Conservation (phyloP, 2,888 invertebrate species). For the Thyatira batis region DNA sequence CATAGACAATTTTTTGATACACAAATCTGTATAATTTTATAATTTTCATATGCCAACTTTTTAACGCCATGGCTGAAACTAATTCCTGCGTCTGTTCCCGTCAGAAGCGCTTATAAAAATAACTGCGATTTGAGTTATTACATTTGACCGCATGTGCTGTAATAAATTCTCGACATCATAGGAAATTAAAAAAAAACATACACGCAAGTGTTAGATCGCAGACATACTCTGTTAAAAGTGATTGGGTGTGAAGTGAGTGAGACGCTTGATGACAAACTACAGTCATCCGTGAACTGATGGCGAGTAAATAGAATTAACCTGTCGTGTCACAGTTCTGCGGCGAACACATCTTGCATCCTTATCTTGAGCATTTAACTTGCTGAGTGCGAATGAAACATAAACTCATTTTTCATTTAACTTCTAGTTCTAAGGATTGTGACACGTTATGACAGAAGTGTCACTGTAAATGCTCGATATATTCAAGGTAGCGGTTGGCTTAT, state of each 20-base stretch:
- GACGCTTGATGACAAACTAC: constrained; percentile 46
- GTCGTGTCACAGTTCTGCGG: constrained; percentile 11
- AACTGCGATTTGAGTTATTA: neutral
- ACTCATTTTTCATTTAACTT: neutral
- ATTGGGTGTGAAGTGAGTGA: constrained; percentile 57
- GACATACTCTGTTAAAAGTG: constrained; percentile 36
- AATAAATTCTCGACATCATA: neutral
- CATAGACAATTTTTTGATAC: neutral
- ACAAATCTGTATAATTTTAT: neutral
- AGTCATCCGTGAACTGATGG: constrained; percentile 41
- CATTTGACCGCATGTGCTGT: neutral
- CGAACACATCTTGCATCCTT: neutral
- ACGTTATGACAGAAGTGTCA: neutral
- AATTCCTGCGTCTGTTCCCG: neutral
- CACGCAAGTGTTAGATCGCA: neutral
- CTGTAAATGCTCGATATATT: neutral
- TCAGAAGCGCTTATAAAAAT: neutral
- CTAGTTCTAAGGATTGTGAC: neutral
- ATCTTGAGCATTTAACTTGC: neutral
- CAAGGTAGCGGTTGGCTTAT: neutral
- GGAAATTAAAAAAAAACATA: neutral
- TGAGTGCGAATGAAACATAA: neutral
- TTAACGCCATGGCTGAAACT: neutral
- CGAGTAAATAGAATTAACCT: constrained; percentile 35
- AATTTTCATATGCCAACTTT: neutral